A percentile compares a stretch with the other conserved stretches of the same genome.
These are phyloP conservation scores for Apistogramma diplotaenia DNA, from an alignment of 2,113 vertebrate genomes.

Conservation along the genomic window DNA sequence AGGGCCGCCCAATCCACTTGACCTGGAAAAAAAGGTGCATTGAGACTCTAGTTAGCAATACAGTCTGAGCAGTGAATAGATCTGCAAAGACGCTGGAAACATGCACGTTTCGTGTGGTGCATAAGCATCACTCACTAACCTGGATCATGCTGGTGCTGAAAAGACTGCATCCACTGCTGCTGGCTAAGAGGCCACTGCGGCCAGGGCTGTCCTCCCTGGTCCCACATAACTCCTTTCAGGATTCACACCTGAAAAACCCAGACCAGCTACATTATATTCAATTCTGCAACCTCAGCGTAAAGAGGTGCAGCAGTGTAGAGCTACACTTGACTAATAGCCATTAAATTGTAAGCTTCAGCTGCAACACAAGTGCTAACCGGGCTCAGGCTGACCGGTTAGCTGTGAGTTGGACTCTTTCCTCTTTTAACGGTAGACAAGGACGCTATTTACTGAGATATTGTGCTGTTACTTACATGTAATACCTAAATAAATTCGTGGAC, in stretches of 20 bases:
- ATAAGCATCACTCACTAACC: slow-evolving; percentile 74
- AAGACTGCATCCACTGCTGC: slow-evolving; percentile 99
- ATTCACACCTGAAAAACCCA: slow-evolving; percentile 24
- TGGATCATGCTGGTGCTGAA: slow-evolving; percentile 98
- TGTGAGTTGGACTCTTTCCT: background rate
- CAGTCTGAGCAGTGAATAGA: background rate
- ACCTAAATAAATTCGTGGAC: background rate
- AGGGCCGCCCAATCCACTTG: slow-evolving; percentile 99
- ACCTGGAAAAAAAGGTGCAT: slow-evolving; percentile 73
- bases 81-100: background rate
- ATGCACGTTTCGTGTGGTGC: no score
- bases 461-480: background rate
- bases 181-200: slow-evolving; percentile 99
- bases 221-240: slow-evolving; percentile 87
- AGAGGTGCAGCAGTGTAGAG: background rate
- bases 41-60: background rate
- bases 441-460: fast-evolving
- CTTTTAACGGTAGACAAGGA: background rate
- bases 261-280: background rate
- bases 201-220: slow-evolving; percentile 99
- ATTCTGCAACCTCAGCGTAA: background rate
- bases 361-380: background rate
- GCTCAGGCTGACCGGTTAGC: background rate
- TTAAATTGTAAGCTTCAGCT: background rate
- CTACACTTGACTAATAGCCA: background rate